Conservation (phyloP, 2,797 vertebrate genomes). For the Neosilurus mollespiculum region DNA sequence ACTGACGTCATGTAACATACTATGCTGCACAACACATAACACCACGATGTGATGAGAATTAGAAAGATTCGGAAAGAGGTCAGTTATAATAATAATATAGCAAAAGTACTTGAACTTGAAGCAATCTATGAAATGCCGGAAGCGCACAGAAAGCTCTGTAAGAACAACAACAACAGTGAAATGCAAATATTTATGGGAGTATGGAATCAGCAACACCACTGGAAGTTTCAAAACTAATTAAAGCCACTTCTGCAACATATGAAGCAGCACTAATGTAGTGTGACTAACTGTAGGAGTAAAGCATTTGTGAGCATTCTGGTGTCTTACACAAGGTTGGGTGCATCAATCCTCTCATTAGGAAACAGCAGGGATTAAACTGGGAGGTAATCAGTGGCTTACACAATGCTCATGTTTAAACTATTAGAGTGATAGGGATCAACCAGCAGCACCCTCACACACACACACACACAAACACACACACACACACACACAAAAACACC, state of each 20-base stretch:
- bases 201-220: too few relatives aligned
- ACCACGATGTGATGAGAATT: not conserved
- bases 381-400: constrained; percentile 61
- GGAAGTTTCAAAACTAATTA: constrained; percentile 53
- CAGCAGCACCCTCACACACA: constrained; percentile 23
- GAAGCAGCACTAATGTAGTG: constrained; percentile 74
- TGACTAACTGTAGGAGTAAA: constrained; percentile 46
- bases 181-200: not conserved
- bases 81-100: not conserved
- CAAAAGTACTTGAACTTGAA: too few relatives aligned
- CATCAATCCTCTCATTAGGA: constrained; percentile 65
- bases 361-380: constrained; percentile 63
- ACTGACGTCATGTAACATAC: not conserved
- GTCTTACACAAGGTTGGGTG: constrained; percentile 55
- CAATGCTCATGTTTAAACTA: constrained; percentile 50
- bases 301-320: constrained; percentile 51
- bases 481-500: too few relatives aligned
- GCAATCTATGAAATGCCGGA: not conserved
- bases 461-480: too few relatives aligned
- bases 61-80: not conserved
- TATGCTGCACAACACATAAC: not conserved
- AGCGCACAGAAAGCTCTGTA: too few relatives aligned
- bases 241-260: constrained; percentile 60
- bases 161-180: too few relatives aligned
- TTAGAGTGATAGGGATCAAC: constrained; percentile 35